A percentile compares a stretch with the other conserved stretches of the same genome.
Conservation (phyloP, 2,888 invertebrate genomes). For the Xestia sexstrigata region DNA sequence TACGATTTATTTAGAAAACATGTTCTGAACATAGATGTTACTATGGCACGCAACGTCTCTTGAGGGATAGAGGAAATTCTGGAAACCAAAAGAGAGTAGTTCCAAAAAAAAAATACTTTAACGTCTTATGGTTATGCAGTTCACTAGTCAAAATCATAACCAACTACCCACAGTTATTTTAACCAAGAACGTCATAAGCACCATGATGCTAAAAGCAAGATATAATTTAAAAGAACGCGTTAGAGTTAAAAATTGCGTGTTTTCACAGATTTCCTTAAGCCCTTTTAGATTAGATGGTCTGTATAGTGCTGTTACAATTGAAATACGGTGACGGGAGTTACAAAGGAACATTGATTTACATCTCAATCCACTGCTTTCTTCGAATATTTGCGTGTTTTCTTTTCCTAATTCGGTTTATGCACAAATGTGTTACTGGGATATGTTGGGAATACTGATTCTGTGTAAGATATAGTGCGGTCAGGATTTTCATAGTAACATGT, state of each 20-base stretch:
- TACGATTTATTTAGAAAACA: slow-evolving; percentile 57
- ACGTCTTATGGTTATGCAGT: not conserved
- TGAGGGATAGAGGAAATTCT: slow-evolving; percentile 20
- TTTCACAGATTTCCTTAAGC: not conserved
- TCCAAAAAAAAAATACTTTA: not conserved
- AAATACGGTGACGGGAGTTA: slow-evolving; percentile 60
- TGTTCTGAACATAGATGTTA: slow-evolving; percentile 50
- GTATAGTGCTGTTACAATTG: slow-evolving; percentile 70
- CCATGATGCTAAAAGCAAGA: not conserved
- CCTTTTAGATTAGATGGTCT: slow-evolving; percentile 48
- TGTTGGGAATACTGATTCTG: slow-evolving; percentile 17
- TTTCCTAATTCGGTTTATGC: slow-evolving; percentile 39
- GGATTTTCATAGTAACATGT: slow-evolving; percentile 3
- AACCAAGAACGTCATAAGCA: not conserved
- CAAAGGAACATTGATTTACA: slow-evolving; percentile 73
- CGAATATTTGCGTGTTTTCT: slow-evolving; percentile 61
- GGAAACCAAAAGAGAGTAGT: slow-evolving; percentile 5
- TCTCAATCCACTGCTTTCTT: slow-evolving; percentile 62
- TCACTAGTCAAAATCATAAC: not conserved
- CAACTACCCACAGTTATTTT: not conserved
- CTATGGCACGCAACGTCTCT: slow-evolving; percentile 46
- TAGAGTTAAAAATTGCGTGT: slow-evolving; percentile 26
- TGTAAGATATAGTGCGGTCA: slow-evolving; percentile 3
- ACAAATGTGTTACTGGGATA: slow-evolving; percentile 40
- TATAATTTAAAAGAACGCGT: not conserved